phyloP scores from a whole-genome alignment of 2,797 vertebrate species.

The Bovichtus diacanthus region DNA sequence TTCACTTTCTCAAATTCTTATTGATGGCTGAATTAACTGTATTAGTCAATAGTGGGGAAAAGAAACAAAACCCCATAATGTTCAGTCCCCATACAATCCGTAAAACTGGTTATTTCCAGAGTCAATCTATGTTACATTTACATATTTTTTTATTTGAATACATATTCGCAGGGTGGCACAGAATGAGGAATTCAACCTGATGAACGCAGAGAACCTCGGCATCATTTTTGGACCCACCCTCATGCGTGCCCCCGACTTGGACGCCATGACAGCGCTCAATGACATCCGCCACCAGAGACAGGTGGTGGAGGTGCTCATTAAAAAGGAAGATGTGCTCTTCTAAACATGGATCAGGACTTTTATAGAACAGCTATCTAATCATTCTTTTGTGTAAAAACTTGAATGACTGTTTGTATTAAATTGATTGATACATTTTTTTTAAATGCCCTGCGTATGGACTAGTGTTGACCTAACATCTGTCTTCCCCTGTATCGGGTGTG shows the following conservation, averaged over 20 bases:
- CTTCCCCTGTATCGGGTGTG: slow-evolving; percentile 82
- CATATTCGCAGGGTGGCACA: slow-evolving; percentile 90
- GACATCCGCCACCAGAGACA: slow-evolving; percentile 99
- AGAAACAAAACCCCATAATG: neutral
- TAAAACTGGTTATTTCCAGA: neutral
- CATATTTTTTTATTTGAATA: neutral
- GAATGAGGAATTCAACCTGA: slow-evolving; percentile 96
- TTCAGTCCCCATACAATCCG: neutral
- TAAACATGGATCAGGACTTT: slow-evolving; percentile 82
- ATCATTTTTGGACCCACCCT: slow-evolving; percentile 98
- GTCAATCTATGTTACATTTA: slow-evolving; percentile 26
- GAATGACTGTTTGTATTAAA: slow-evolving; percentile 74
- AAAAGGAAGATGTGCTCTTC: slow-evolving; percentile 97
- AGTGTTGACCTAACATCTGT: slow-evolving; percentile 84
- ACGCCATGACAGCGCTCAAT: slow-evolving; percentile 94
- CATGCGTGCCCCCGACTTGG: slow-evolving; percentile 94
- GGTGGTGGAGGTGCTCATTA: slow-evolving; percentile 98
- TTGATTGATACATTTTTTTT: slow-evolving; percentile 56
- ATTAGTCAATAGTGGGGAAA: neutral
- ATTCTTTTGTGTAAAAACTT: slow-evolving; percentile 85
- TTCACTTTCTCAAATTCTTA: neutral
- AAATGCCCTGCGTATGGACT: slow-evolving; percentile 84
- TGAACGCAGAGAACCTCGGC: slow-evolving; percentile 98
- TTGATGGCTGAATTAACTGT: neutral
- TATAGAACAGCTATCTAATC: slow-evolving; percentile 81